phyloP scores from a whole-genome alignment of 2,113 vertebrate genomes.

The Plecturocebus donacophilus region DNA sequence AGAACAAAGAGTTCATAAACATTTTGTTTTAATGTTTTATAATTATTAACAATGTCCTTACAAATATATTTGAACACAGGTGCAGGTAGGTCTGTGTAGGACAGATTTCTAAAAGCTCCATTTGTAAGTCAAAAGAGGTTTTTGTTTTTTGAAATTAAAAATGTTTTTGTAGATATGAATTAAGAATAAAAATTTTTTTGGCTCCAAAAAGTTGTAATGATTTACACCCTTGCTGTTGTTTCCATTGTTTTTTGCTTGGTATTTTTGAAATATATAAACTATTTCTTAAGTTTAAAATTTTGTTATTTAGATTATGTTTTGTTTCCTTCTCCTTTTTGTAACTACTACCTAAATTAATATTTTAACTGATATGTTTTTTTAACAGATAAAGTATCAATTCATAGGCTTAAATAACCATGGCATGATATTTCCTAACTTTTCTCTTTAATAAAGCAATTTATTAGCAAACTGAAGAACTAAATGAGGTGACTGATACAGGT shows the following conservation, averaged over 20 bases:
- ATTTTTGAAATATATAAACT: background rate
- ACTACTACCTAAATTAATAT: background rate
- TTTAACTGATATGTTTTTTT: background rate
- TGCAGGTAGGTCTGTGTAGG: background rate
- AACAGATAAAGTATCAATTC: background rate
- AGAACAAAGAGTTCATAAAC: background rate
- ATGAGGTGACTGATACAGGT: background rate
- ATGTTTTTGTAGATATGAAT: too few relatives aligned
- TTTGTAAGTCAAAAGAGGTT: background rate
- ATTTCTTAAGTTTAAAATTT: conserved; percentile 16
- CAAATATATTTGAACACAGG: background rate
- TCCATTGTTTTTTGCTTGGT: background rate
- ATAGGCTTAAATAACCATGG: background rate
- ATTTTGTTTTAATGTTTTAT: background rate
- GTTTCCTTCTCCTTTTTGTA: background rate
- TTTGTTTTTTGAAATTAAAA: background rate
- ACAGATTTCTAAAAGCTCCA: background rate
- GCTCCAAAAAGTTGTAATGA: background rate
- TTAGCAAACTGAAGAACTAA: conserved; percentile 20
- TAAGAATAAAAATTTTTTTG: background rate
- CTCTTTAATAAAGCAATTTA: conserved; percentile 34
- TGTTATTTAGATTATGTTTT: background rate
- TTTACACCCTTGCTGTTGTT: background rate
- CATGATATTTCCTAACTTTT: background rate
- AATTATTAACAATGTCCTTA: background rate